phyloP scores from a whole-genome alignment of 2,888 invertebrate genomes.

The Trissonchulus sp. region DNA sequence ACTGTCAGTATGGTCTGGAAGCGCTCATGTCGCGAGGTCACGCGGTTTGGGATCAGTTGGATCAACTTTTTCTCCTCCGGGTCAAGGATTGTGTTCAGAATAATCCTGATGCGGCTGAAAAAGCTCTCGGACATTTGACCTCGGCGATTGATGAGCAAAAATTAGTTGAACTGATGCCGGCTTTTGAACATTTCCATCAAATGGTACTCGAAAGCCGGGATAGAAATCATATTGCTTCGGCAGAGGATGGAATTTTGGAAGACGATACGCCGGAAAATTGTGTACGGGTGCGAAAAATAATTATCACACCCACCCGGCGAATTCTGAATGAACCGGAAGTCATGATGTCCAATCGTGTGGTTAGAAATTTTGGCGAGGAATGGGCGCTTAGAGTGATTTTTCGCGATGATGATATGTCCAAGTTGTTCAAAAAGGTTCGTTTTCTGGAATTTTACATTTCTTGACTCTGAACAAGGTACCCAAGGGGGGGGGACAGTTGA shows the following conservation, averaged over 20 bases:
- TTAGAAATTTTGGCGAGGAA: conserved; percentile 43
- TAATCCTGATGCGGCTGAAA: conserved; percentile 15
- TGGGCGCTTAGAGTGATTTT: conserved; percentile 38
- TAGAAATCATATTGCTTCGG: too few species aligned
- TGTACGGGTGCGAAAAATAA: conserved; percentile 38
- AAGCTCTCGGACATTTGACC: conserved; percentile 4
- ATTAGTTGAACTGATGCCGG: neutral
- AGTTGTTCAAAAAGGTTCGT: neutral
- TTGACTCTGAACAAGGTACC: too few species aligned
- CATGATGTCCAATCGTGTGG: conserved; percentile 49
- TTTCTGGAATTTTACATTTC: too few species aligned
- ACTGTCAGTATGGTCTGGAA: conserved; percentile 13
- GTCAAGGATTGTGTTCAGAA: neutral
- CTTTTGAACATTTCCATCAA: conserved; percentile 20
- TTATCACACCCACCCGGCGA: conserved; percentile 46
- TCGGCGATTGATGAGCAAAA: conserved; percentile 26
- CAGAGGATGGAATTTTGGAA: neutral
- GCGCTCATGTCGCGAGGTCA: conserved; percentile 21
- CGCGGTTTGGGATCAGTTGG: conserved; percentile 4
- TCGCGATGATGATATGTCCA: conserved; percentile 21
- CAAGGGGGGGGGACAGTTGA: too few species aligned
- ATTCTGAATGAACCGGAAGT: conserved; percentile 47
- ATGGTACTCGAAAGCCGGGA: neutral
- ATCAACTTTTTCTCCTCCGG: neutral
- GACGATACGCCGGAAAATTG: conserved; percentile 33